Percentiles rank a stretch among this genome's conserved stretches.
These are phyloP conservation scores for Sesamia nonagrioides DNA, from an alignment of 1,140 invertebrate genomes.

Conservation along the genomic window DNA sequence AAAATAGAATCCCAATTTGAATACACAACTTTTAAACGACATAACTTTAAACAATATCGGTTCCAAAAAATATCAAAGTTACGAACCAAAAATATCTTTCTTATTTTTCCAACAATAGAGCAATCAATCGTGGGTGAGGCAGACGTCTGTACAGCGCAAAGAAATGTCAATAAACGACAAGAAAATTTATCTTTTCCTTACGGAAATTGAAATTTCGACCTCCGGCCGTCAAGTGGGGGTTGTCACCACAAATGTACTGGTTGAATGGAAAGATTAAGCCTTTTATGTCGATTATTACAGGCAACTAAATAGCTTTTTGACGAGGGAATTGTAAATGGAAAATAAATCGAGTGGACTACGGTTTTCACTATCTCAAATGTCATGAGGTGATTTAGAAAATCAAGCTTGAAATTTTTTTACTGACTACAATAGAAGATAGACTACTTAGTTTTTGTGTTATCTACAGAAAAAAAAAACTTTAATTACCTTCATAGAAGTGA, in stretches of 20 bases:
- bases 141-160: slow-evolving; percentile 56
- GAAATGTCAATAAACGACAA: slow-evolving; percentile 69
- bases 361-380: no score
- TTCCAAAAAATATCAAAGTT: slow-evolving; percentile 17
- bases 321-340: not conserved
- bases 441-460: no score
- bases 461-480: no score
- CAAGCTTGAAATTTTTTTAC: no score
- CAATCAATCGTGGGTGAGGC: slow-evolving; percentile 65
- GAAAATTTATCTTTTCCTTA: slow-evolving; percentile 73
- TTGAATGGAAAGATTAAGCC: slow-evolving; percentile 44
- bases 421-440: no score
- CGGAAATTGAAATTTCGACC: slow-evolving; percentile 77
- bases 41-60: slow-evolving; percentile 7
- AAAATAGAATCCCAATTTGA: not conserved
- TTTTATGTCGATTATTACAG: slow-evolving; percentile 28
- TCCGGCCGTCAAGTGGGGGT: slow-evolving; percentile 46
- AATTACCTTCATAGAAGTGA: no score
- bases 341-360: not conserved
- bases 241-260: slow-evolving; percentile 41
- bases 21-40: not conserved
- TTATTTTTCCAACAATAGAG: slow-evolving; percentile 52
- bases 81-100: slow-evolving; percentile 7
- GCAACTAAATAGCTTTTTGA: slow-evolving; percentile 14
- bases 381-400: no score